A percentile compares a stretch with the other conserved stretches of the same genome.
Conservation (phyloP, 2,888 invertebrate genomes). For the Calephelis perditalis region DNA sequence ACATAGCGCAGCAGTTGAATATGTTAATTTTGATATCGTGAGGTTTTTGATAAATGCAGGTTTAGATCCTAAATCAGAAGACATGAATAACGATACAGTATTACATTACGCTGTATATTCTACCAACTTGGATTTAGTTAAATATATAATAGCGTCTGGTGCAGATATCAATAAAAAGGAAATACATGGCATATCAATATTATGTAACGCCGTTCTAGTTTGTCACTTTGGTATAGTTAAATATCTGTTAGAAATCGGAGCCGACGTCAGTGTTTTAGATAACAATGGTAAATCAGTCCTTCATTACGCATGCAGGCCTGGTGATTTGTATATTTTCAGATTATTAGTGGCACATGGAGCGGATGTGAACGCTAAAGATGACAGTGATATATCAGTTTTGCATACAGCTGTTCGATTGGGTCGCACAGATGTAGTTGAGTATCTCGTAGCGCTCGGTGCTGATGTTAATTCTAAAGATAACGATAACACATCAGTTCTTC, state of each 20-base stretch:
- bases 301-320: not conserved
- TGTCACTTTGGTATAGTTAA: not conserved
- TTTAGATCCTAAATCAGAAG: not conserved
- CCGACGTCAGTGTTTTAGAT: not conserved
- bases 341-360: not conserved
- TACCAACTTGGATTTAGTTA: not conserved
- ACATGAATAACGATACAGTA: not conserved
- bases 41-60: not conserved
- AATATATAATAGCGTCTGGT: not conserved
- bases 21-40: not conserved
- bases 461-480: conserved; percentile 2
- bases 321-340: not conserved
- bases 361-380: not conserved
- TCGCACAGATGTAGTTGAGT: not conserved
- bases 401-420: not conserved
- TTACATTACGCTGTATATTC: not conserved
- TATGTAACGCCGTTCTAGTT: not conserved
- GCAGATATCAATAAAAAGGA: not conserved
- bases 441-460: not conserved
- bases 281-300: not conserved
- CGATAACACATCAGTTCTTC: not conserved
- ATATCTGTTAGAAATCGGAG: not conserved
- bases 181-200: not conserved
- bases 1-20: conserved; percentile 2
- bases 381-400: conserved; percentile 14